Evolutionary conservation across 2,888 invertebrate genomes (phyloP), one percentile per base, ranked within the genome.

Genomic region (Tetramorium bicarinatum): DNA sequence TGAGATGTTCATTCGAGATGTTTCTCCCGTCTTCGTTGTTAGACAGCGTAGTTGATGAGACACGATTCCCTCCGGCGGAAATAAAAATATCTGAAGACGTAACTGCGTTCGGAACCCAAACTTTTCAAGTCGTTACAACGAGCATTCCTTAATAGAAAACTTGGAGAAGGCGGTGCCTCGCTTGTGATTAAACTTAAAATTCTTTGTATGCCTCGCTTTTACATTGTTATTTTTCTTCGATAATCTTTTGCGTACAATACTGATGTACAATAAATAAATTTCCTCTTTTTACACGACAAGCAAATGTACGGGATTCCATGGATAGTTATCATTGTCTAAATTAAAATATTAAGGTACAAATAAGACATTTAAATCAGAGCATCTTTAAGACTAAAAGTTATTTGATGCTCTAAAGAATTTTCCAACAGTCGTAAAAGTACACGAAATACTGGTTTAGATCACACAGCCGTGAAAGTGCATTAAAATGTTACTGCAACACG

Each of bases 141-240:
- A 77, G 81, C 81, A 81, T 81, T 81, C 79, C 79, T 81, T 79
- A 81, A 81, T 81, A 81, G 52, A 62, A 81, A 81, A 81, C 81
- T 81, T 81, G 13, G 38, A 77, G 61, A 56, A 71, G 44, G 44
- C 54, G 72, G 72, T 72, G 59, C 74, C 13, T 59, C 8, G 59
- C 47, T 34, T 80, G 75, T 74, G 79, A 80, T 80, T 74, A 80
- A 80, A 80, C 79, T 80, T 80, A 34, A 74, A 80, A 74, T 80
- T 80, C 59, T 80, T 79, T 74, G 56, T 79, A 56, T 74, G 21
- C 75, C 9, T 56, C 47, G 13, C 21, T 72, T 44, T 59, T 59
- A 74, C 59, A 47, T 72, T 72, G 59, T 59, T 80, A 80, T 74
- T 80, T 80, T 80, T 77, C 41, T 47, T 80, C 18, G 56, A 77